These are phyloP conservation scores for Neofelis nebulosa DNA, from an alignment of 2,113 vertebrate species.

Conservation along the genomic window DNA sequence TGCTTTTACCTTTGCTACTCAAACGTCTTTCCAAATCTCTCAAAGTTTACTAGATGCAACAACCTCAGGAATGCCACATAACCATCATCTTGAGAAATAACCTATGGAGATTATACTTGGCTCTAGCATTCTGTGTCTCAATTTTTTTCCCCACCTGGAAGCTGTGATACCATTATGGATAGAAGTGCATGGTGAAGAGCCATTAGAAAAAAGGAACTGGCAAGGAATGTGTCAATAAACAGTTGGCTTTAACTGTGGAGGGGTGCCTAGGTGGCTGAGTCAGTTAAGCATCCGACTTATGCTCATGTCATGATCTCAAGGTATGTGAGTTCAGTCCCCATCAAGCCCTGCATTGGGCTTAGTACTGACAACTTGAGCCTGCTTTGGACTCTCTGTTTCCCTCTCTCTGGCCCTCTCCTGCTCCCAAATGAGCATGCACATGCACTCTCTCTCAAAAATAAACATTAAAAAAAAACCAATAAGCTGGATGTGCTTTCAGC, in stretches of 20 bases:
- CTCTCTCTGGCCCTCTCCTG: too few species aligned
- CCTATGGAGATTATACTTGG: not conserved
- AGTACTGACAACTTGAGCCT: too few species aligned
- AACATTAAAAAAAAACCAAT: not conserved
- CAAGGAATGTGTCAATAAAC: not conserved
- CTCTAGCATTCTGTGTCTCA: not conserved
- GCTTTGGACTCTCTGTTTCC: too few species aligned
- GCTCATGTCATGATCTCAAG: too few species aligned
- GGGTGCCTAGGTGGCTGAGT: too few species aligned
- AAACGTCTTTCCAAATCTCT: not conserved
- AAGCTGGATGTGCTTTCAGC: not conserved
- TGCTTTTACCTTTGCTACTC: not conserved
- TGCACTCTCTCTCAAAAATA: too few species aligned
- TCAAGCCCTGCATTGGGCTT: too few species aligned
- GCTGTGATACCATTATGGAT: not conserved
- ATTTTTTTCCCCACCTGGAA: not conserved
- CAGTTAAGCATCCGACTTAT: too few species aligned
- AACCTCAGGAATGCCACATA: not conserved
- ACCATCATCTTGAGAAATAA: not conserved
- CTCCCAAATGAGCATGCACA: too few species aligned
- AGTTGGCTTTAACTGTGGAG: not conserved
- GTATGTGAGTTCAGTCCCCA: too few species aligned
- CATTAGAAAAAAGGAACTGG: not conserved
- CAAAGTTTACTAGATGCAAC: not conserved
- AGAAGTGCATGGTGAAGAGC: not conserved